Evolutionary conservation across 2,888 invertebrate genomes (phyloP), one percentile per base, ranked within the genome.

Genomic region (Drosophila dives): DNA sequence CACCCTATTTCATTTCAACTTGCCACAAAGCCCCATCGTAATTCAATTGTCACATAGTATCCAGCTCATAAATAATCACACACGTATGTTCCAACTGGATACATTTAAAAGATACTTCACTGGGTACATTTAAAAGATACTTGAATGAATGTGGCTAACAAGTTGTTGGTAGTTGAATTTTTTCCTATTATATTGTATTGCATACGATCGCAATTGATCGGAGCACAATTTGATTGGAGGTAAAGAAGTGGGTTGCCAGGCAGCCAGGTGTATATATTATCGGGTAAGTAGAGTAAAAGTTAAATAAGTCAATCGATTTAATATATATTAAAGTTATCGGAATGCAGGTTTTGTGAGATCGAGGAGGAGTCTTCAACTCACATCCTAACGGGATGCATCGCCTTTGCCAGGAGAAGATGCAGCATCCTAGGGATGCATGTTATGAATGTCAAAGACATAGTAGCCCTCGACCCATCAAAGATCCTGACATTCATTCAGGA

Each of bases 1-100:
- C 76, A 76, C 72, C 64, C 72, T 26, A 26, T 63, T 55, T 29
- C 20, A 56, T 20, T 40, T 20, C 20, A 20, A 40, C 40, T 32
- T 40, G 50, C 20, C 33, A 49, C 45, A 40, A 68, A 56, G 55
- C 61, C 20, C 20, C 34, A 42, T 34, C n/a, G 50, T 40, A 33
- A 26, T 71, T 75, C 38, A 55, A 55, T 69, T 75, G 61, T 33
- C 34, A 36, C 23, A 34, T 45, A 20, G 40, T 10, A 26, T 26
- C 32, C 33, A 23, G 32, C 38, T 29, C 20, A 20, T 17, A 32
- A 60, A 29, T 45, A 38, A 26, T 45, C 23, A 23, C 45, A 23
- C 45, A 29, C 38, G 17, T 51, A 36, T 26, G 23, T 11, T 20
- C 36, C 23, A 36, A 10, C 23, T 23, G 15, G 23, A 33, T 36